These are phyloP conservation scores for Cottoperca gobio DNA, from an alignment of 2,797 vertebrate genomes.

Conservation along the genomic window DNA sequence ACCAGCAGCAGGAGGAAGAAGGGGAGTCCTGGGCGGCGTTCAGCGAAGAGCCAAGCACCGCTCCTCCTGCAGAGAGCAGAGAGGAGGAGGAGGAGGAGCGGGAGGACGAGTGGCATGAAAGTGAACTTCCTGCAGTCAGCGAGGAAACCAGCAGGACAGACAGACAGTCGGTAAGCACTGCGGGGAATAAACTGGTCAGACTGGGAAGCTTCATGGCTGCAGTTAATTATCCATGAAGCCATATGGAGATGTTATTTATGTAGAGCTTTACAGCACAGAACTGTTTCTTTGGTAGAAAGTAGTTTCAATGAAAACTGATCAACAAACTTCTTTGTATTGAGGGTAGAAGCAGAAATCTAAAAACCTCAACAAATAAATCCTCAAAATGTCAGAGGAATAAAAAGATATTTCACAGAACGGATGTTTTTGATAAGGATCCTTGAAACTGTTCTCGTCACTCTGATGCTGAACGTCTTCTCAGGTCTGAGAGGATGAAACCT, in stretches of 20 bases:
- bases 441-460: no score
- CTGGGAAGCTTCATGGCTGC: not conserved
- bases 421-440: not conserved
- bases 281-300: no score
- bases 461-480: no score
- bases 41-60: slow-evolving; percentile 80
- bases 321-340: no score
- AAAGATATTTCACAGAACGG: no score
- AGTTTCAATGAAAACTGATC: not conserved
- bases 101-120: slow-evolving; percentile 72
- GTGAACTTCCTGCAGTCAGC: slow-evolving; percentile 49
- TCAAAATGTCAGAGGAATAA: no score
- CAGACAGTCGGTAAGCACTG: slow-evolving; percentile 64
- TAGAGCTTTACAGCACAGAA: not conserved
- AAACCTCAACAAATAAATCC: no score
- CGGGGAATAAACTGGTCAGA: not conserved
- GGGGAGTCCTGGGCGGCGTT: slow-evolving; percentile 92
- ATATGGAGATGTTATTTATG: not conserved
- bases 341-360: no score
- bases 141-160: slow-evolving; percentile 71
- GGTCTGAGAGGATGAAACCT: fast-evolving
- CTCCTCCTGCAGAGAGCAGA: slow-evolving; percentile 64
- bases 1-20: not conserved
- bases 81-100: slow-evolving; percentile 75
- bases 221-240: not conserved